Percentiles rank a stretch among this genome's conserved stretches.
These are phyloP conservation scores for Acrossocheilus fasciatus DNA, from an alignment of 2,797 vertebrate genomes.

Conservation along the genomic window DNA sequence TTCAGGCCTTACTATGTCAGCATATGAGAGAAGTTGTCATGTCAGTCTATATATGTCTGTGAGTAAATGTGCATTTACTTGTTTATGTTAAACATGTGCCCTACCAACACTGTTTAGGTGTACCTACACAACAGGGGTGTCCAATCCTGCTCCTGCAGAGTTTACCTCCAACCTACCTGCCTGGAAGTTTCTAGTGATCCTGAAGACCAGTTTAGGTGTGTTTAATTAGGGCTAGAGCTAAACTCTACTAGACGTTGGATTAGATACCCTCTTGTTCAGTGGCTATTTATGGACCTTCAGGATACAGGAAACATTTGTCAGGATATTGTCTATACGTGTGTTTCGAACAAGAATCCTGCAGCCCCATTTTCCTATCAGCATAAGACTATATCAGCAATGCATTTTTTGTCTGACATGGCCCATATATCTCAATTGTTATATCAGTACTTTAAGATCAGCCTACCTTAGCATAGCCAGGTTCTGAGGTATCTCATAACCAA, in stretches of 20 bases:
- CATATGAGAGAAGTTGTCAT: background rate
- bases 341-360: background rate
- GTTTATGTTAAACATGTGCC: background rate
- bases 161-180: background rate
- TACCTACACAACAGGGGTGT: background rate
- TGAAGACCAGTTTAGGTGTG: background rate
- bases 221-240: constrained; percentile 5
- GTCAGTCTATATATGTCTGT: background rate
- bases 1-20: background rate
- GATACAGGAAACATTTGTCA: constrained; percentile 33
- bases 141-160: background rate
- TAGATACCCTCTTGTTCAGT: background rate
- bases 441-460: constrained; percentile 10
- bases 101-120: background rate
- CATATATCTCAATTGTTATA: background rate
- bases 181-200: background rate
- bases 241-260: background rate
- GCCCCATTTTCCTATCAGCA: constrained; percentile 7
- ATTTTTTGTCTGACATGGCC: background rate
- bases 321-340: background rate
- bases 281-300: constrained; percentile 19
- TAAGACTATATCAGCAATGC: constrained; percentile 7
- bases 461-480: background rate
- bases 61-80: background rate
- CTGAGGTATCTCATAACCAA: constrained; percentile 16